These are phyloP conservation scores for Eucidaris tribuloides DNA, from an alignment of 35 echinoderm and acorn worm genomes.

Conservation along the genomic window DNA sequence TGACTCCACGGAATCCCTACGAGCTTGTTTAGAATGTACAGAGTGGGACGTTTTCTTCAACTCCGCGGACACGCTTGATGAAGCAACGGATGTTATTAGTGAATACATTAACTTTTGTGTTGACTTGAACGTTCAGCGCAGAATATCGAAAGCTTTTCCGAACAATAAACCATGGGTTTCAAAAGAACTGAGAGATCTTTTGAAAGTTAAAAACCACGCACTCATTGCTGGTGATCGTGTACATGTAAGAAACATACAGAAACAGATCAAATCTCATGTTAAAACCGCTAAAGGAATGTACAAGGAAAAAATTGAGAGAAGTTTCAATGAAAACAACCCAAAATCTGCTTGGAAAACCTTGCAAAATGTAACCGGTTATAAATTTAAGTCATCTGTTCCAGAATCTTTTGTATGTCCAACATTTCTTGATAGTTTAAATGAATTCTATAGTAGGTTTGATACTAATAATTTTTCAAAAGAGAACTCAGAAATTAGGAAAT, in stretches of 20 bases:
- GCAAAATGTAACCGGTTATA: background rate
- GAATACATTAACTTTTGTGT: background rate
- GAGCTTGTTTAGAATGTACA: background rate
- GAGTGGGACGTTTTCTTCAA: background rate
- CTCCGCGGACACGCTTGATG: background rate
- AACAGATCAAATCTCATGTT: background rate
- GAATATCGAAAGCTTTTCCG: background rate
- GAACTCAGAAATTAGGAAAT: too few relatives aligned
- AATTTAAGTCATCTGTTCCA: background rate
- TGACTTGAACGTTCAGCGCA: background rate
- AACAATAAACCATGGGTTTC: conserved; percentile 6
- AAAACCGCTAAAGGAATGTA: background rate
- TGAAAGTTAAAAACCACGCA: background rate
- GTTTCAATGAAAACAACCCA: background rate
- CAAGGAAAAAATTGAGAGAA: background rate
- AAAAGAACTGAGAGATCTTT: background rate
- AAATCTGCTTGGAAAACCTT: background rate
- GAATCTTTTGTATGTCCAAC: background rate
- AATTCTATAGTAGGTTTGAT: background rate
- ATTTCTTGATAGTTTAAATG: background rate
- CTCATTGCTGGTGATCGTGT: background rate
- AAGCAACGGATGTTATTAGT: background rate
- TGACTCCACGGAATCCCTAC: background rate
- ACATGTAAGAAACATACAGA: background rate
- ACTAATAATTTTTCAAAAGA: background rate